Evolutionary conservation across 2,888 invertebrate species (phyloP).

Genomic region (Monoplex corrugatus): DNA sequence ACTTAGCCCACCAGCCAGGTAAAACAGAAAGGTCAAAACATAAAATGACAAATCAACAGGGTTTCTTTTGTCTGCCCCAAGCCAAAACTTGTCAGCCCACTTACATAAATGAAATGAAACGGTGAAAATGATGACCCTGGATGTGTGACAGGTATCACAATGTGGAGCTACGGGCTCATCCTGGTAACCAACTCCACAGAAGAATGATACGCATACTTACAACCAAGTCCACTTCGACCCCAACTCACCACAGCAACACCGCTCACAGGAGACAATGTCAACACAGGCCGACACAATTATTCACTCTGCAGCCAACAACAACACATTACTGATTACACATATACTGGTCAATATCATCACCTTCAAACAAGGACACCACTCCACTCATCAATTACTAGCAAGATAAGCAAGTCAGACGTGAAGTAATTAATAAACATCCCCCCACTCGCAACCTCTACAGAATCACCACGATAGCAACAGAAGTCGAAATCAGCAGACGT

Average conservation of each 20-base stretch:
- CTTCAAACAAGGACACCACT: not conserved
- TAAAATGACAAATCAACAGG: not conserved
- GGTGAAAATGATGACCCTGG: not conserved
- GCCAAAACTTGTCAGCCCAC: not conserved
- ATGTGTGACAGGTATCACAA: not conserved
- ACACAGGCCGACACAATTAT: conserved; percentile 18
- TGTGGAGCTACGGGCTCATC: not conserved
- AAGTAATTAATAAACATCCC: not conserved
- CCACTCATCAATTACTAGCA: not conserved
- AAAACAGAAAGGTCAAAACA: too few relatives aligned
- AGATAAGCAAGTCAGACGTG: not conserved
- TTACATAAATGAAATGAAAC: not conserved
- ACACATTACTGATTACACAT: not conserved
- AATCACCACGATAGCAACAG: conserved; percentile 2
- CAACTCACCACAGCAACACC: not conserved
- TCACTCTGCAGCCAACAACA: conserved; percentile 4
- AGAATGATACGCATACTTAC: conserved; percentile 32
- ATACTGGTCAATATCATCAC: conserved; percentile 7
- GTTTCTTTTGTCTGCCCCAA: not conserved
- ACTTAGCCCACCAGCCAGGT: too few relatives aligned
- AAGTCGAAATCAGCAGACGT: conserved; percentile 14
- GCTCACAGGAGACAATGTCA: not conserved
- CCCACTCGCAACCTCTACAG: not conserved
- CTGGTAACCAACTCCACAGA: conserved; percentile 23
- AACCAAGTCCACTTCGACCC: not conserved